Conservation (phyloP, 2,888 invertebrate species). For the Nemoura dubitans region DNA sequence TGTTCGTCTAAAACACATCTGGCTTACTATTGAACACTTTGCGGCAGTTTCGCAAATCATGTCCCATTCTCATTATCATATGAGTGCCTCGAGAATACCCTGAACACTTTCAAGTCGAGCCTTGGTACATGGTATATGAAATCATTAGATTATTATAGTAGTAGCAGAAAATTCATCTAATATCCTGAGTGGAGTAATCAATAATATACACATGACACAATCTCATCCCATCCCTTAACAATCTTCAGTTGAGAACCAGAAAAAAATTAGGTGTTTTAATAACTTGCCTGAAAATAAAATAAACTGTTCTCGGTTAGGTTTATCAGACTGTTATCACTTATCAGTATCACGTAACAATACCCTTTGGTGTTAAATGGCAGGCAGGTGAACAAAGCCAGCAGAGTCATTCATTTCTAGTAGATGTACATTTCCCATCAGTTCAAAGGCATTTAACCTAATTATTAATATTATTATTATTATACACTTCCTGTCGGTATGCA, state of each 20-base stretch:
- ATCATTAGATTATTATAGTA: background rate
- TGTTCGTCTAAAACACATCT: constrained; percentile 41
- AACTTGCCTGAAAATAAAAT: background rate
- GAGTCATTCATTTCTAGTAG: background rate
- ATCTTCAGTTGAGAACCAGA: background rate
- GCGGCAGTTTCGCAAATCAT: constrained; percentile 33
- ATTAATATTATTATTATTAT: background rate
- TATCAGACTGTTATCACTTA: background rate
- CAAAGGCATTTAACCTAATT: constrained; percentile 12
- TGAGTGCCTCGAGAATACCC: constrained; percentile 18
- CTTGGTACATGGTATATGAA: constrained; percentile 15
- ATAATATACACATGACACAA: background rate
- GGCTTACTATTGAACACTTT: constrained; percentile 39
- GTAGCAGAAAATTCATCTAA: constrained; percentile 19
- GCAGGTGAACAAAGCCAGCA: background rate
- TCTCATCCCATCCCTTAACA: background rate
- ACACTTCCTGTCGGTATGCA: background rate
- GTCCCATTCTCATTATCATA: constrained; percentile 15
- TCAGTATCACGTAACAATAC: constrained; percentile 20
- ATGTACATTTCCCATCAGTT: background rate
- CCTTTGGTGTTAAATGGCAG: constrained; percentile 23
- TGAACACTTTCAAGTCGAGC: constrained; percentile 28
- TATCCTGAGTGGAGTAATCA: constrained; percentile 29
- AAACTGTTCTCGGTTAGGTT: background rate
- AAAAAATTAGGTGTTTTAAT: background rate